Conservation (phyloP, 2,113 vertebrate genomes). For the Prunella fulvescens region DNA sequence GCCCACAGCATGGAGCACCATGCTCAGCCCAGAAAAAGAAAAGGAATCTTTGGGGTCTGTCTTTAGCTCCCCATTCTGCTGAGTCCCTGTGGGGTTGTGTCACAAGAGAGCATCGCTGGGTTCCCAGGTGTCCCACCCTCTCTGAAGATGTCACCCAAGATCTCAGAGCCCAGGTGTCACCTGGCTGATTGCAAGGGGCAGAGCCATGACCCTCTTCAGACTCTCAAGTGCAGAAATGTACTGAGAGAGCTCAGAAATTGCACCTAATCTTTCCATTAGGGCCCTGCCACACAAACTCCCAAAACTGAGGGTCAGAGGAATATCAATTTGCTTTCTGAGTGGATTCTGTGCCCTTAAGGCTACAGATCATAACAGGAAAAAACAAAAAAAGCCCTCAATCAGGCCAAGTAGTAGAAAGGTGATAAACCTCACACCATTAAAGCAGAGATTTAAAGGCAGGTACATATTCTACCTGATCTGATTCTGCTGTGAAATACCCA, state of each 20-base stretch:
- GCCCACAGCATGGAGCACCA: fast-evolving
- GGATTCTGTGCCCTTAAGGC: background rate
- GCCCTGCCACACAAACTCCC: background rate
- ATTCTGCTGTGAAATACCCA: background rate
- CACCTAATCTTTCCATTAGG: background rate
- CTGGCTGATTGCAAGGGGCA: background rate
- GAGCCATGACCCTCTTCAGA: background rate
- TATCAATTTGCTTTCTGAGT: conserved; percentile 23
- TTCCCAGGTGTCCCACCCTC: background rate
- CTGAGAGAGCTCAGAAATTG: background rate
- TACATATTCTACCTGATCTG: background rate
- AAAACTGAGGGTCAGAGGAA: background rate
- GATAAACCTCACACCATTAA: background rate
- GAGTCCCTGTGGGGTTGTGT: background rate
- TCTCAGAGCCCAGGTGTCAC: background rate
- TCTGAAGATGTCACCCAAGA: background rate
- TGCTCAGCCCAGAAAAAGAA: background rate
- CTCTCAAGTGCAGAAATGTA: background rate
- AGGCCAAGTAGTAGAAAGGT: background rate
- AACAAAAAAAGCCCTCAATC: background rate
- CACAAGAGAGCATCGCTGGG: fast-evolving
- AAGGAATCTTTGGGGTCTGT: background rate
- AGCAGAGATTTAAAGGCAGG: background rate
- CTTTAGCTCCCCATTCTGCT: background rate
- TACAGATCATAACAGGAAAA: background rate